Conservation (phyloP, 2,888 invertebrate species). For the Urechis unicinctus region DNA sequence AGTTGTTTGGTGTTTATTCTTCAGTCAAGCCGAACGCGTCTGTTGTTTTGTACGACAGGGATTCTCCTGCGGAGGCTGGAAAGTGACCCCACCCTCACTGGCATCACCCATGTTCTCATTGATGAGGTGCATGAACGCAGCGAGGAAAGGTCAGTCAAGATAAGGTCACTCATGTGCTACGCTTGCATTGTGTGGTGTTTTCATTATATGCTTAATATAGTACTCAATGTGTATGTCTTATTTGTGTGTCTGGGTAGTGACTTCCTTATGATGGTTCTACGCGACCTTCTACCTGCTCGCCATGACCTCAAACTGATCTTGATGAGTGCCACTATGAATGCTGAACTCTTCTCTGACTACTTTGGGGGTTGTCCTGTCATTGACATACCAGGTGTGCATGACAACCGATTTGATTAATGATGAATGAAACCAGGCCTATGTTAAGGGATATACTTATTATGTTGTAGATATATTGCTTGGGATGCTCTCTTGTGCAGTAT, state of each 20-base stretch:
- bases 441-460: not conserved
- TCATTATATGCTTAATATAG: too few species aligned
- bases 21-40: conserved; percentile 34
- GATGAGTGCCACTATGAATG: conserved; percentile 92
- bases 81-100: conserved; percentile 61
- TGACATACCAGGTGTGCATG: conserved; percentile 46
- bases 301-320: conserved; percentile 75
- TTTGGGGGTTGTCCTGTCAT: conserved; percentile 29
- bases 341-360: conserved; percentile 67
- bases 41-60: conserved; percentile 76
- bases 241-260: conserved; percentile 57
- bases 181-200: too few species aligned
- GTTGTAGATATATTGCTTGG: not conserved
- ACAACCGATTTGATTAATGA: too few species aligned
- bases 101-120: conserved; percentile 75
- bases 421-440: not conserved
- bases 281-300: conserved; percentile 56
- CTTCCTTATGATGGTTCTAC: conserved; percentile 75
- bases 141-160: conserved; percentile 35
- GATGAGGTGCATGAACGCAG: conserved; percentile 88
- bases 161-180: not conserved
- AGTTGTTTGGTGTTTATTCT: conserved; percentile 1
- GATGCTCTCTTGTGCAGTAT: not conserved
- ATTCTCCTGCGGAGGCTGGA: conserved; percentile 76
- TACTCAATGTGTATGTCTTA: too few species aligned